A percentile compares a stretch with the other conserved stretches of the same genome.
Conservation (phyloP, 2,797 vertebrate genomes). For the Sebastes aleutianus region DNA sequence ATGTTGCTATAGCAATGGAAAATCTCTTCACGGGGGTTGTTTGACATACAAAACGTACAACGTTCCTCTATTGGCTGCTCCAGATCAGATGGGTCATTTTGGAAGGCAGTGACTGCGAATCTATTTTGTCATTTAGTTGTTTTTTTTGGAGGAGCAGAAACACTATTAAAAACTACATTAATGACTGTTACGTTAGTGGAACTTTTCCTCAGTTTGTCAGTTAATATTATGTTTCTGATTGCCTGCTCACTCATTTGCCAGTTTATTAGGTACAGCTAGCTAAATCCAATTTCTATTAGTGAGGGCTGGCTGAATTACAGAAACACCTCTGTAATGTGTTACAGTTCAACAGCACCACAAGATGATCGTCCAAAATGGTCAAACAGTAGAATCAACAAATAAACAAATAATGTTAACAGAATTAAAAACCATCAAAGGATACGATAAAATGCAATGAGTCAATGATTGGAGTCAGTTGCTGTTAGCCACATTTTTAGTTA, state of each 20-base stretch:
- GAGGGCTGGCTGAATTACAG: background rate
- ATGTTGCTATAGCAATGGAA: background rate
- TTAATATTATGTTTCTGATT: background rate
- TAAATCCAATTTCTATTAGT: background rate
- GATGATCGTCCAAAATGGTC: background rate
- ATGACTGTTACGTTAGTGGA: background rate
- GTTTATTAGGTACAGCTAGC: background rate
- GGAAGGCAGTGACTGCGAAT: background rate
- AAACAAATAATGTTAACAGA: background rate
- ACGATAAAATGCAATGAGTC: no score
- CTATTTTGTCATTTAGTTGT: background rate
- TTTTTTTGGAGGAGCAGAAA: background rate
- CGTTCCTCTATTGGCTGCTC: background rate
- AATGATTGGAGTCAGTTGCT: background rate
- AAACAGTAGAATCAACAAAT: background rate
- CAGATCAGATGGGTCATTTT: background rate
- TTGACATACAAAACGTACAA: background rate
- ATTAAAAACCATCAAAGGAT: background rate
- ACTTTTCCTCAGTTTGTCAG: background rate
- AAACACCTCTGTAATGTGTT: background rate
- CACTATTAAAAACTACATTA: background rate
- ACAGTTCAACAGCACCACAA: background rate
- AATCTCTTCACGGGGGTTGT: background rate
- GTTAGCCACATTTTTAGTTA: background rate
- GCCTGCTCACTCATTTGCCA: background rate